Evolutionary conservation across 2,113 vertebrate species (phyloP).

Genomic region (Eudyptes chrysolophus): DNA sequence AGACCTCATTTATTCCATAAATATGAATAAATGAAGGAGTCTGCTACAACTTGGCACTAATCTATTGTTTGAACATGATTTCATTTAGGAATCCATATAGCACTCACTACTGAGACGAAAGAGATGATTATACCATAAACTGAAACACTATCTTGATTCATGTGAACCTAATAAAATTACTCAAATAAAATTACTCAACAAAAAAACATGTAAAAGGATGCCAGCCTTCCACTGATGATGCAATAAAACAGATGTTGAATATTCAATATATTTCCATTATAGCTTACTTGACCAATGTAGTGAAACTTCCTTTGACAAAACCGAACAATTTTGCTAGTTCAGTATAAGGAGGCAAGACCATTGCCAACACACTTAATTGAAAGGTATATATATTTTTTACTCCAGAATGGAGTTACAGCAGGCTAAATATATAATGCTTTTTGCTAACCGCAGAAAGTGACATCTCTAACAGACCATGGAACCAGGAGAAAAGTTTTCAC

Average conservation of each 20-base stretch:
- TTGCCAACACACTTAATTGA: background rate
- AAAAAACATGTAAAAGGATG: background rate
- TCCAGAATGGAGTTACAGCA: background rate
- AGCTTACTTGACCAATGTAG: background rate
- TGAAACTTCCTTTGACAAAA: background rate
- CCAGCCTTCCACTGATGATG: background rate
- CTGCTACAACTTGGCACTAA: background rate
- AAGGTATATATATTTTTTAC: background rate
- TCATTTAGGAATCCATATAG: background rate
- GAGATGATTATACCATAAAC: background rate
- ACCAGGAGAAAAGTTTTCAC: background rate
- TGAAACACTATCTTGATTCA: background rate
- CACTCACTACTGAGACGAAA: background rate
- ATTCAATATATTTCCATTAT: background rate
- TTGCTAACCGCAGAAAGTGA: background rate
- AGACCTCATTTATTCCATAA: background rate
- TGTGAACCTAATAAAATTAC: background rate
- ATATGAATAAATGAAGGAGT: background rate
- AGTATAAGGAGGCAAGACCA: background rate
- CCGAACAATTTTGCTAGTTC: background rate
- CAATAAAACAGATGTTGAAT: background rate
- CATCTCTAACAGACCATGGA: background rate
- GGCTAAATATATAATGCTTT: background rate
- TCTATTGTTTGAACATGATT: background rate
- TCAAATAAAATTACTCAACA: background rate